A percentile compares a stretch with the other conserved stretches of the same genome.
Evolutionary conservation across 2,888 invertebrate species (phyloP).

Genomic region (Nineta flava): DNA sequence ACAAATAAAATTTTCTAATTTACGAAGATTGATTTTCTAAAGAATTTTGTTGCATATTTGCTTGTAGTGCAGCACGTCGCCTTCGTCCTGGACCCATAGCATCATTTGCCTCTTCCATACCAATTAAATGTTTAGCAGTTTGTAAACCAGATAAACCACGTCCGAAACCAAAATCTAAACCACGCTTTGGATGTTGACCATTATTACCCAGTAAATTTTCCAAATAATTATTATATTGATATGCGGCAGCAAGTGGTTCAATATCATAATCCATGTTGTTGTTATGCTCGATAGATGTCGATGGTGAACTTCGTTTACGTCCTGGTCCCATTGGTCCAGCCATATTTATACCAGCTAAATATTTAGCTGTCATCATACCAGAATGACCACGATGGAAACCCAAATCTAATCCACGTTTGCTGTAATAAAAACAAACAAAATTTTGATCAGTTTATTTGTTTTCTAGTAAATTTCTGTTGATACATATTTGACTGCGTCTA

Average conservation of each 20-base stretch:
- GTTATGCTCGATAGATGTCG: neutral
- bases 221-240: constrained; percentile 1
- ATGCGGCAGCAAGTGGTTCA: constrained; percentile 1
- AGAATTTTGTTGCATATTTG: neutral
- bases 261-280: no score
- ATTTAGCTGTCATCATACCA: constrained; percentile 70
- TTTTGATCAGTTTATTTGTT: no score
- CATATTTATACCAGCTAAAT: constrained; percentile 67
- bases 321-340: constrained; percentile 77
- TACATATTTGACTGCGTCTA: no score
- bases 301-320: constrained; percentile 47
- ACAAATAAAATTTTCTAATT: no score
- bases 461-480: no score
- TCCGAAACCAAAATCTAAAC: constrained; percentile 71
- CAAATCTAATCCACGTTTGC: constrained; percentile 64
- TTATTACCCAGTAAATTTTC: neutral
- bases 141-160: constrained; percentile 81
- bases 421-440: constrained; percentile 30
- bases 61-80: constrained; percentile 41
- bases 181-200: constrained; percentile 59
- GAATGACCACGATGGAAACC: constrained; percentile 71
- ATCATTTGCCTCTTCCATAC: constrained; percentile 75
- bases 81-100: constrained; percentile 79
- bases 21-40: no score
- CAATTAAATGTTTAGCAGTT: constrained; percentile 84